These are phyloP conservation scores for Myoxocephalus aenaeus DNA, from an alignment of 2,797 vertebrate genomes.

Conservation along the genomic window DNA sequence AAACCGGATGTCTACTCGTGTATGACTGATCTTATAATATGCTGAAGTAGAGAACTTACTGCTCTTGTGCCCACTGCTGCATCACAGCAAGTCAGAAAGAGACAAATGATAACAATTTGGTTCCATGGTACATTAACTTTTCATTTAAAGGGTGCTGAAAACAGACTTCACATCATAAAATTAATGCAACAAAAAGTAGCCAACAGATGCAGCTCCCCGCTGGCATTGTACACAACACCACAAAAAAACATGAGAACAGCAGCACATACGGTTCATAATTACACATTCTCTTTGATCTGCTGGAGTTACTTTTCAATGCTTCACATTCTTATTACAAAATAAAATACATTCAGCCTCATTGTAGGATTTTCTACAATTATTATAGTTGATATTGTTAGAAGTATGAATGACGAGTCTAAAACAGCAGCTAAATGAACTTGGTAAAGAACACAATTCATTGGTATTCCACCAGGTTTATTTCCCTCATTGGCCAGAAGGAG, in stretches of 20 bases:
- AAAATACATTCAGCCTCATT: constrained; percentile 25
- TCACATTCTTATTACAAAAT: constrained; percentile 63
- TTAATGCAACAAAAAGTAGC: constrained; percentile 56
- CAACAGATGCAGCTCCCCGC: constrained; percentile 39
- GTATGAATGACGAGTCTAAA: constrained; percentile 21
- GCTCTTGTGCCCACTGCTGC: not conserved
- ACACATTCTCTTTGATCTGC: constrained; percentile 55
- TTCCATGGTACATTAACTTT: constrained; percentile 62
- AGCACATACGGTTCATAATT: constrained; percentile 47
- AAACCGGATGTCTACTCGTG: not conserved
- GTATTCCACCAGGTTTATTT: constrained; percentile 30
- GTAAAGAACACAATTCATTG: constrained; percentile 29
- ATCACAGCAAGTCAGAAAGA: constrained; percentile 30
- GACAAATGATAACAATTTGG: constrained; percentile 34
- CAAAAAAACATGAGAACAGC: constrained; percentile 56
- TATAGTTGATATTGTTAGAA: constrained; percentile 26
- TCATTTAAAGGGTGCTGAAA: constrained; percentile 49
- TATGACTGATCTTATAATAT: not conserved
- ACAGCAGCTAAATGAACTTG: constrained; percentile 36
- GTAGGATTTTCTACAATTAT: constrained; percentile 20
- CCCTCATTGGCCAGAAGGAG: constrained; percentile 17
- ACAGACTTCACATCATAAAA: constrained; percentile 50
- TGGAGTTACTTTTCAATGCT: constrained; percentile 43
- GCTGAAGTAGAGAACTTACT: constrained; percentile 8
- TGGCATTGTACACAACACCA: constrained; percentile 35